Conservation (phyloP, 2,888 invertebrate genomes). For the Ctenicera cuprea region DNA sequence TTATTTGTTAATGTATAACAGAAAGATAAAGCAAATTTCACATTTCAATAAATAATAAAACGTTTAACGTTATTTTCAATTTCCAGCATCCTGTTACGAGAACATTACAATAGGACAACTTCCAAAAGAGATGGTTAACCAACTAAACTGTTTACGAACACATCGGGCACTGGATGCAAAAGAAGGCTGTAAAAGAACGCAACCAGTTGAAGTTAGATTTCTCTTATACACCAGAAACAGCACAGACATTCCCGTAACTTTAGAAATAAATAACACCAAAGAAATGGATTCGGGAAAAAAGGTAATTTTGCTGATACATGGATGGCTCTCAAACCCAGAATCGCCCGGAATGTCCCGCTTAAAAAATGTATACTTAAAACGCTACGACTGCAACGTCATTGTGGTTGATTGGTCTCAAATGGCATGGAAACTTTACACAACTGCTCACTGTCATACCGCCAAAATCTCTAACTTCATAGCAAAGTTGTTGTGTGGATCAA, state of each 20-base stretch:
- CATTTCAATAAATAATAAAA: no score
- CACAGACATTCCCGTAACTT: neutral
- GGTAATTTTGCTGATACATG: slow-evolving; percentile 25
- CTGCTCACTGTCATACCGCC: slow-evolving; percentile 14
- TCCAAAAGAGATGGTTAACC: no score
- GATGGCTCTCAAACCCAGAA: slow-evolving; percentile 10
- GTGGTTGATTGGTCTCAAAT: slow-evolving; percentile 27
- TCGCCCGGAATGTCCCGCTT: slow-evolving; percentile 13
- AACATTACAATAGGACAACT: no score
- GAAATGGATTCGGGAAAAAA: slow-evolving; percentile 6
- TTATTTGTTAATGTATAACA: no score
- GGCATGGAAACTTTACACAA: slow-evolving; percentile 8
- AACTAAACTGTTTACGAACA: no score
- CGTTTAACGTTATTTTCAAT: no score
- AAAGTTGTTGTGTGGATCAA: neutral
- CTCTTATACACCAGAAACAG: slow-evolving; percentile 11
- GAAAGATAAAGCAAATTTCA: no score
- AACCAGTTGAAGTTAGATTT: neutral
- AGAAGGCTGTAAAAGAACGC: neutral
- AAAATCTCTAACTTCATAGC: slow-evolving; percentile 25
- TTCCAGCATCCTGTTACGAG: no score
- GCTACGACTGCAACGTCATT: slow-evolving; percentile 33
- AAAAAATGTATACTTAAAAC: slow-evolving; percentile 32
- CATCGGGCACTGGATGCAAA: neutral
- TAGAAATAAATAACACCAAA: neutral